phyloP scores from a whole-genome alignment of 1,140 invertebrate species.

The Drosophila setifemur region DNA sequence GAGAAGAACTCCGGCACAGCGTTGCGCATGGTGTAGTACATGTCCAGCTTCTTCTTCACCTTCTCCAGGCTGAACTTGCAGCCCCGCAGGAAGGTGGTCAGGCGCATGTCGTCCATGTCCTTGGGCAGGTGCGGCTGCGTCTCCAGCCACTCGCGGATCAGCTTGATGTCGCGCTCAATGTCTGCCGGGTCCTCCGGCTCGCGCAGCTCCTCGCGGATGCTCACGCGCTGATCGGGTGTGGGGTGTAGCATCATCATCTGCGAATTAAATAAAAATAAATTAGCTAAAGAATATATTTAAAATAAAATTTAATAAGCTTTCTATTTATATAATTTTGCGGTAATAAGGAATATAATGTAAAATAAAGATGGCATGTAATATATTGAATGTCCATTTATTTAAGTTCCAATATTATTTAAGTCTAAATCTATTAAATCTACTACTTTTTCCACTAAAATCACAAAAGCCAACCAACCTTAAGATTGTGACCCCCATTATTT shows the following conservation, averaged over 20 bases:
- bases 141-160: slow-evolving; percentile 88
- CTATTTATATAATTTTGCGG: too few relatives aligned
- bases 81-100: slow-evolving; percentile 90
- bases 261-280: too few relatives aligned
- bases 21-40: slow-evolving; percentile 90
- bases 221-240: slow-evolving; percentile 87
- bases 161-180: slow-evolving; percentile 85
- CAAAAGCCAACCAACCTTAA: too few relatives aligned
- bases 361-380: too few relatives aligned
- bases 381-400: too few relatives aligned
- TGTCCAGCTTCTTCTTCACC: slow-evolving; percentile 91
- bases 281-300: too few relatives aligned
- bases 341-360: too few relatives aligned
- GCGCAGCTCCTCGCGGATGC: slow-evolving; percentile 90
- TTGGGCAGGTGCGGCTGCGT: slow-evolving; percentile 88
- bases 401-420: too few relatives aligned
- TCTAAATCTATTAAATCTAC: too few relatives aligned
- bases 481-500: too few relatives aligned
- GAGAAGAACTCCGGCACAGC: slow-evolving; percentile 92
- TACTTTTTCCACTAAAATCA: too few relatives aligned
- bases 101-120: slow-evolving; percentile 87
- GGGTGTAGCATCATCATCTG: slow-evolving; percentile 90
- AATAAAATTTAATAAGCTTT: too few relatives aligned
- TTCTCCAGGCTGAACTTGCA: slow-evolving; percentile 93
- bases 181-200: slow-evolving; percentile 86